Base-by-base conservation (phyloP, 2,797 vertebrate species). In the Melopsittacus undulatus region DNA sequence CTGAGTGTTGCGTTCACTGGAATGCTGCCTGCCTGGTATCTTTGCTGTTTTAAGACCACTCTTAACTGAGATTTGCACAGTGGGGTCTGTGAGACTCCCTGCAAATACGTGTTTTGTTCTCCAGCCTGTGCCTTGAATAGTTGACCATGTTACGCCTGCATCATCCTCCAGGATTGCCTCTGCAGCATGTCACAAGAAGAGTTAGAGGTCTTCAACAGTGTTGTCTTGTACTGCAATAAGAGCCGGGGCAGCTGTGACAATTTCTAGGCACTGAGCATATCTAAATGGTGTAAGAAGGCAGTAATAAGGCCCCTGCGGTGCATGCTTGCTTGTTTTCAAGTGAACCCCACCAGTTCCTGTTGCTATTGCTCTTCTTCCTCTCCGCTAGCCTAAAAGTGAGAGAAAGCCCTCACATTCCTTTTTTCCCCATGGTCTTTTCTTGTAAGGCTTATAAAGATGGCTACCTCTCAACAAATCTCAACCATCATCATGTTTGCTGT, bases 341-440 rank as follows among this genome's bases (percentile, higher is more conserved):
- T 56, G 24, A 64, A 40, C 4, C 4, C 2, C 5, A 6, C 20
- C 23, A 12, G 13, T 40, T 80, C 15, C 38, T 36, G 24, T 43
- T 46, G 8, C 32, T 43, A 2, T 3, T 64, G 36, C 21, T 91
- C 14, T 26, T 74, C 19, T n/a, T 69, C 23, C 20, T 79, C 36
- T 83, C 32, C 49, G 54, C 42, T 68, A 79, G 62, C 24, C n/a
- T 56, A 8, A 17, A 73, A 48, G 7, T 13, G n/a, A 11, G 62
- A 74, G 36, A 43, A 82, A 40, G 14, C 13, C 19, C 43, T 56
- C 29, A 16, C 0, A 0, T 52, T 45, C 36, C n/a, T 40, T 67
- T 61, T 61, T 32, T 17, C 18, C 20, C 36, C 0, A 0, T 1
- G 1, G 7, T 30, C 23, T 68, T 82, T 54, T 32, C 36, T 54